Percentiles rank a stretch among this genome's conserved stretches.
These are phyloP conservation scores for Cataglyphis altisquamis DNA, from an alignment of 2,888 invertebrate genomes.

Conservation along the genomic window DNA sequence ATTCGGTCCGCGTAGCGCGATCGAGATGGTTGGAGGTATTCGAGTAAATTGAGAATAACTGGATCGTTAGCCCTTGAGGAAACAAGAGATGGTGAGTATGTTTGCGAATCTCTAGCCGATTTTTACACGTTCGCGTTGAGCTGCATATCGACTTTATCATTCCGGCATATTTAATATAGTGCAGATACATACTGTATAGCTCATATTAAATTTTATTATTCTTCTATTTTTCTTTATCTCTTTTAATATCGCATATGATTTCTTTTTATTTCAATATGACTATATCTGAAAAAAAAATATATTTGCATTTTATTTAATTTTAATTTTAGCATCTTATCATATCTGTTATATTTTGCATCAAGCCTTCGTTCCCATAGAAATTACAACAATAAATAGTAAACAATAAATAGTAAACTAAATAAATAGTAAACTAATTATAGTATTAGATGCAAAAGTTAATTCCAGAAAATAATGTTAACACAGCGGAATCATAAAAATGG, in stretches of 20 bases:
- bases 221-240: not conserved
- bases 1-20: not conserved
- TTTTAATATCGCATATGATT: not conserved
- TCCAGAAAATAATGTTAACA: not conserved
- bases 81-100: constrained; percentile 3
- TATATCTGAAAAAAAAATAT: not conserved
- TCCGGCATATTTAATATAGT: not conserved
- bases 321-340: not conserved
- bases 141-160: not conserved
- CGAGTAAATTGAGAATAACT: constrained; percentile 21
- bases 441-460: constrained; percentile 1
- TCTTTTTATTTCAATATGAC: not conserved
- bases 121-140: not conserved
- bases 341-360: not conserved
- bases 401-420: too few relatives aligned
- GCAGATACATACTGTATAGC: not conserved
- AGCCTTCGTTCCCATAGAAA: not conserved
- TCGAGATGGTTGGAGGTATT: not conserved
- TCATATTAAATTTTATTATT: not conserved
- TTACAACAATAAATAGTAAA: not conserved
- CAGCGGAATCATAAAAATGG: not conserved
- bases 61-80: constrained; percentile 17
- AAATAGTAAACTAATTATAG: not conserved
- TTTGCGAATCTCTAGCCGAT: not conserved
- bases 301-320: not conserved